Conservation (phyloP, 2,888 invertebrate species). For the Pyrgus malvae region DNA sequence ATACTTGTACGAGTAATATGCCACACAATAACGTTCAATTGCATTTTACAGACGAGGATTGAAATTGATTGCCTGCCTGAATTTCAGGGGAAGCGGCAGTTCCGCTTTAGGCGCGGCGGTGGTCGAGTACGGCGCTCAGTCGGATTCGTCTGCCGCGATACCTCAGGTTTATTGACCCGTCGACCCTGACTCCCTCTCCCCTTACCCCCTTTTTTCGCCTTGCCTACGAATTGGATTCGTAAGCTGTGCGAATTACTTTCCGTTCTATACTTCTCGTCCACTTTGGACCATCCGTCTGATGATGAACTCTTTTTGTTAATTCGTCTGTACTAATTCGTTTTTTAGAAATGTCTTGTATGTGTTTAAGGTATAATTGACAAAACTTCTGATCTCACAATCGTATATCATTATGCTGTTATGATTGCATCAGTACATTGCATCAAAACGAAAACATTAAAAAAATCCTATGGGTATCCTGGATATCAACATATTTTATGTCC, state of each 20-base stretch:
- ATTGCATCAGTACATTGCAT: too few relatives aligned
- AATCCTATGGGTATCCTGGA: too few relatives aligned
- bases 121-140: slow-evolving; percentile 35
- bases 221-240: slow-evolving; percentile 24
- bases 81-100: slow-evolving; percentile 26
- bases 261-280: slow-evolving; percentile 38
- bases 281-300: background rate
- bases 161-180: slow-evolving; percentile 65
- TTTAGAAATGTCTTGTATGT: too few relatives aligned
- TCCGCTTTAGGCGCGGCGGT: slow-evolving; percentile 34
- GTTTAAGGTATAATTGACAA: too few relatives aligned
- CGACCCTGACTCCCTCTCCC: slow-evolving; percentile 69
- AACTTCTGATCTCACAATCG: too few relatives aligned
- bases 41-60: too few relatives aligned
- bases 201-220: slow-evolving; percentile 31
- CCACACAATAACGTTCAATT: too few relatives aligned
- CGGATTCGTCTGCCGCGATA: slow-evolving; percentile 49
- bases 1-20: background rate
- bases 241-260: slow-evolving; percentile 39
- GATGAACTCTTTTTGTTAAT: background rate
- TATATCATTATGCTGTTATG: too few relatives aligned
- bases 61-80: background rate
- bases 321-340: background rate
- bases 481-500: too few relatives aligned
- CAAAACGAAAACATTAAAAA: too few relatives aligned